Evolutionary conservation across 2,113 vertebrate species (phyloP).

Genomic region (Myiopsitta monachus): DNA sequence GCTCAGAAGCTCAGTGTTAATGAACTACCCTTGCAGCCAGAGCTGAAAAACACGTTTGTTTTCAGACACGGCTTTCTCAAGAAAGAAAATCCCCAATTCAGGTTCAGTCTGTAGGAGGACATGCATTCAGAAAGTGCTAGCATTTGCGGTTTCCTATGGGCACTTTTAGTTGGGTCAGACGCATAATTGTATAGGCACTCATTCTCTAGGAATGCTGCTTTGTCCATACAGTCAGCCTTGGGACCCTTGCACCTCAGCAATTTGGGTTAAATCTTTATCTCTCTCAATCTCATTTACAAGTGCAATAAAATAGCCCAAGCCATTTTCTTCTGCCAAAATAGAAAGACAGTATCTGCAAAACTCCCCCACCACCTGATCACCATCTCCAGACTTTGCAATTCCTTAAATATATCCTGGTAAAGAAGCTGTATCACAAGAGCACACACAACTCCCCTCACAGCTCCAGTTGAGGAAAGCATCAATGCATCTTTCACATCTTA

Average conservation of each 20-base stretch:
- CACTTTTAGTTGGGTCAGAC: not conserved
- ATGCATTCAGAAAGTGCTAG: not conserved
- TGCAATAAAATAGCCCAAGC: not conserved
- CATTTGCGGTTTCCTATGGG: not conserved
- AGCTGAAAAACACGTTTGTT: not conserved
- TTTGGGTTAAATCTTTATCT: not conserved
- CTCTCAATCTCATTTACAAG: not conserved
- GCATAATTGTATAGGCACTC: not conserved
- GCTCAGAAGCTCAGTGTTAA: not conserved
- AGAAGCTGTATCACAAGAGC: not conserved
- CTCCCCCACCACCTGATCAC: not conserved
- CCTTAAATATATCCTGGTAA: not conserved
- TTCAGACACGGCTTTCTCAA: not conserved
- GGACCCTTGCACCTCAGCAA: not conserved
- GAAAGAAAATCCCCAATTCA: not conserved
- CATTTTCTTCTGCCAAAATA: not conserved
- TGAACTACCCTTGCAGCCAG: not conserved
- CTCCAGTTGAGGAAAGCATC: not conserved
- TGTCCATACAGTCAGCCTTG: not conserved
- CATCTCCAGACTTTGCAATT: not conserved
- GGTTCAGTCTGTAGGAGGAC: not conserved
- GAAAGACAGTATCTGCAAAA: not conserved
- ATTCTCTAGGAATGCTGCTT: not conserved
- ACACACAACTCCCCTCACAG: fast-evolving
- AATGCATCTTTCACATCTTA: too few species aligned